Evolutionary conservation across 2,113 vertebrate genomes (phyloP), one percentile per base, ranked within the genome.

Genomic region (Phrynosoma platyrhinos): DNA sequence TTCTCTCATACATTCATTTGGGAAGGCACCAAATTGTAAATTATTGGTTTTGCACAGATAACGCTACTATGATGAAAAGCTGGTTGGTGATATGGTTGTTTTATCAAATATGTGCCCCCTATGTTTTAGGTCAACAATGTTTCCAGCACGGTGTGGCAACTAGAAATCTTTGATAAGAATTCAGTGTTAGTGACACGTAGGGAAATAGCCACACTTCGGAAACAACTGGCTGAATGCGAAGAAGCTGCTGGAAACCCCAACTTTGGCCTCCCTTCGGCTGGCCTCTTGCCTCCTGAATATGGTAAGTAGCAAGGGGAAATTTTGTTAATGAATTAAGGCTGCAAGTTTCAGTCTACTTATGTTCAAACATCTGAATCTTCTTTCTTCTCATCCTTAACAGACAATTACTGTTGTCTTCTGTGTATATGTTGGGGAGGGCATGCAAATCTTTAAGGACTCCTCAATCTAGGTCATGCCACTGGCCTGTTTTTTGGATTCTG

Each of bases 151-250:
- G 96, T 97, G 75, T 96, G 97, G 86, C 94, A 95, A 74, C 91
- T 97, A 91, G 97, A 97, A 92, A 94, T 79, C 21, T 96, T 94
- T 1, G 97, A 97, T 82, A 92, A 94, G 87, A 97, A 93, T 90
- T 97, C 96, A 87, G 94, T 97, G 90, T 91, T 96, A 5, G 89
- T 95, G 85, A 96, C 97, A 84, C 93, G 93, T 78, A 84, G 95
- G 47, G 96, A 97, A 93, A 96, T 97, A 6, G 91, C 92, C 62
- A 94, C 95, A 87, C 90, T 97, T 83, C 95, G 96, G 90, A 96
- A 92, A 94, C 97, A 95, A 80, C 92, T 97, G 89, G 92, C 97
- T 92, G 95, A 96, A 23, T 97, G 96, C 90, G 93, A 97, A 92
- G 75, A 86, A 47, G 58, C 74, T 52, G 27, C 27, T 68, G 27